A percentile compares a stretch with the other conserved stretches of the same genome.
These are phyloP conservation scores for Sorex maritimensis DNA, from an alignment of 2,797 vertebrate genomes.

Conservation along the genomic window DNA sequence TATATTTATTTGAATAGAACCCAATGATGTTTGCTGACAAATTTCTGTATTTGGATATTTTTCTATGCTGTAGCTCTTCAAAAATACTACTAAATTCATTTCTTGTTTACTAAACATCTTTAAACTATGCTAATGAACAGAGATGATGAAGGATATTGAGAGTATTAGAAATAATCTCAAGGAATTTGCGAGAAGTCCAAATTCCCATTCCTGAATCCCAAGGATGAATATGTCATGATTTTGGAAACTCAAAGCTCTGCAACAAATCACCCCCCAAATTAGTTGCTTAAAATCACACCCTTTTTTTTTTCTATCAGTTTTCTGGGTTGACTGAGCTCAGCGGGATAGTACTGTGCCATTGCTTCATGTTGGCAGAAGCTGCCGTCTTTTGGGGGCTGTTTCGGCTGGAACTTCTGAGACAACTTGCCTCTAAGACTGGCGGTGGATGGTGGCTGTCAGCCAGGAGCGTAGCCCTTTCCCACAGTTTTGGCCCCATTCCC, in stretches of 20 bases:
- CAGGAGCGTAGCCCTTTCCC: not conserved
- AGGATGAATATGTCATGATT: slow-evolving; percentile 12
- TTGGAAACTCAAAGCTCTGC: slow-evolving; percentile 12
- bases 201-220: not conserved
- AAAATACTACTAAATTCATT: slow-evolving; percentile 60
- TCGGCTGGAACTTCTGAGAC: not conserved
- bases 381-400: not conserved
- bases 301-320: not conserved
- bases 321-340: not conserved
- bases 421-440: not conserved
- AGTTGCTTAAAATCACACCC: slow-evolving; percentile 10
- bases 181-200: slow-evolving; percentile 30
- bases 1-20: slow-evolving; percentile 52
- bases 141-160: slow-evolving; percentile 26
- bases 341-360: not conserved
- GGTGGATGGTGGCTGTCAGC: not conserved
- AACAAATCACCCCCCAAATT: slow-evolving; percentile 3
- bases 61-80: slow-evolving; percentile 29
- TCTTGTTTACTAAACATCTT: slow-evolving; percentile 49
- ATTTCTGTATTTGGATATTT: slow-evolving; percentile 60
- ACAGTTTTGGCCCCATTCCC: not conserved
- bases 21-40: slow-evolving; percentile 51
- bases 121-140: not conserved
- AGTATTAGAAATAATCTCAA: slow-evolving; percentile 26
- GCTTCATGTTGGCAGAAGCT: not conserved